phyloP scores from a whole-genome alignment of 2,113 vertebrate species.

The Heterocephalus glaber region DNA sequence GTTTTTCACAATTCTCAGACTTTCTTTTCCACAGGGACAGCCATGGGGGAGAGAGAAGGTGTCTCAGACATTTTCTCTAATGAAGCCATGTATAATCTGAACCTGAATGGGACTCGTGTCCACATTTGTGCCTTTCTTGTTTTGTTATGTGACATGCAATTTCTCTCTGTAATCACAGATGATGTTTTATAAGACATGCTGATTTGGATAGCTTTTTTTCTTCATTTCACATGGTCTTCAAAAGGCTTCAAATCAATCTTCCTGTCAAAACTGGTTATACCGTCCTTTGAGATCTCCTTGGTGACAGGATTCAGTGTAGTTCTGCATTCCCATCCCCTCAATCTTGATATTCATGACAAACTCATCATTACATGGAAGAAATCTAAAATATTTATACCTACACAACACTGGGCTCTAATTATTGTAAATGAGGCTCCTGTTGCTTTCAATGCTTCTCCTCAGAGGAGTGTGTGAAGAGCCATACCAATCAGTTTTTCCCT shows the following conservation, averaged over 20 bases:
- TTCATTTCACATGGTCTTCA: constrained; percentile 55
- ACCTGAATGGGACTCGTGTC: neutral
- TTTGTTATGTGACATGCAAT: neutral
- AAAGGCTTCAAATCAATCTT: constrained; percentile 40
- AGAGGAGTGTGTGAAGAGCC: constrained; percentile 54
- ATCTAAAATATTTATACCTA: constrained; percentile 61
- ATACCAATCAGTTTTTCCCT: neutral
- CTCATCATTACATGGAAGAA: constrained; percentile 28
- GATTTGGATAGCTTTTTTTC: neutral
- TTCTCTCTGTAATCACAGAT: constrained; percentile 16
- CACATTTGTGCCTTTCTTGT: neutral
- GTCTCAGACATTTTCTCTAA: neutral
- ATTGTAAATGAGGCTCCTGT: constrained; percentile 72
- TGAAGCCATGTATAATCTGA: neutral
- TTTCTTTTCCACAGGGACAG: constrained; percentile 41
- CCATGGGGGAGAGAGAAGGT: neutral
- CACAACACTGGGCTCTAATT: constrained; percentile 73
- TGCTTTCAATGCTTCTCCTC: constrained; percentile 64
- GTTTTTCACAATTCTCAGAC: neutral
- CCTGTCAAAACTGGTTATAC: neutral
- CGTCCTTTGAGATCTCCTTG: neutral
- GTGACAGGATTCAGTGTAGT: neutral
- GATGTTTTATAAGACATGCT: neutral
- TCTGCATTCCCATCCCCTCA: constrained; percentile 26
- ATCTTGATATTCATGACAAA: constrained; percentile 54